Conservation (phyloP, 1,140 invertebrate genomes). For the Drosophila bocki region DNA sequence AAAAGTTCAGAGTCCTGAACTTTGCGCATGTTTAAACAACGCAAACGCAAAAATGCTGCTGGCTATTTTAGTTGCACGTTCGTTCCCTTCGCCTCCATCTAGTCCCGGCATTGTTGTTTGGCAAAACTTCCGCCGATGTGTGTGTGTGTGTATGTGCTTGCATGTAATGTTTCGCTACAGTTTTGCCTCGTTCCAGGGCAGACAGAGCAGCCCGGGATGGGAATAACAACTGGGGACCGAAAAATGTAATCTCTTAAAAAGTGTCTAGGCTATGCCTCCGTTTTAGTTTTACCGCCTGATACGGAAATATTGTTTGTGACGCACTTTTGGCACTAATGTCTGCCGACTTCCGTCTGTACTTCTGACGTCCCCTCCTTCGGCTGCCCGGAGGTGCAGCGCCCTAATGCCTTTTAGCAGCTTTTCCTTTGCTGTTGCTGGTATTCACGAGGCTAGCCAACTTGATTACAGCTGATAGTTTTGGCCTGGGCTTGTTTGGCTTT, state of each 20-base stretch:
- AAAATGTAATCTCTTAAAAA: conserved; percentile 84
- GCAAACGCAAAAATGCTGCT: conserved; percentile 83
- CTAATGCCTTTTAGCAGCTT: conserved; percentile 81
- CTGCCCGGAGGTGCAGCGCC: conserved; percentile 51
- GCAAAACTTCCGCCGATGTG: conserved; percentile 59
- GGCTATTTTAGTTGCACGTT: conserved; percentile 81
- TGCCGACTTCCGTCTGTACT: conserved; percentile 78
- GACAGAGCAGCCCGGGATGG: not conserved
- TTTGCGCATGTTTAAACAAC: conserved; percentile 84
- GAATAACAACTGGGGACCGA: conserved; percentile 38
- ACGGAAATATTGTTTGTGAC: conserved; percentile 81
- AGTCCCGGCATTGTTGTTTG: conserved; percentile 64
- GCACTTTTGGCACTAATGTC: conserved; percentile 81
- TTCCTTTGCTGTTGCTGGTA: conserved; percentile 43
- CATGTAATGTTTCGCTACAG: conserved; percentile 71
- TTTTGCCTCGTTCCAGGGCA: conserved; percentile 49
- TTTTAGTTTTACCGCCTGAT: conserved; percentile 63
- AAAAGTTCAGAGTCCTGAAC: conserved; percentile 82
- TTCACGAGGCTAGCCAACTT: conserved; percentile 65
- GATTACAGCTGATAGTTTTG: conserved; percentile 80
- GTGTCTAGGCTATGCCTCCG: conserved; percentile 74
- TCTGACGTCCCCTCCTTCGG: conserved; percentile 20
- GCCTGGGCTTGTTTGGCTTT: conserved; percentile 39
- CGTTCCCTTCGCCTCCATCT: conserved; percentile 5
- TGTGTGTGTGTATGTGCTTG: conserved; percentile 30